Conservation (phyloP, 37 sponge, comb jelly and placozoan species). For the Corticium candelabrum region DNA sequence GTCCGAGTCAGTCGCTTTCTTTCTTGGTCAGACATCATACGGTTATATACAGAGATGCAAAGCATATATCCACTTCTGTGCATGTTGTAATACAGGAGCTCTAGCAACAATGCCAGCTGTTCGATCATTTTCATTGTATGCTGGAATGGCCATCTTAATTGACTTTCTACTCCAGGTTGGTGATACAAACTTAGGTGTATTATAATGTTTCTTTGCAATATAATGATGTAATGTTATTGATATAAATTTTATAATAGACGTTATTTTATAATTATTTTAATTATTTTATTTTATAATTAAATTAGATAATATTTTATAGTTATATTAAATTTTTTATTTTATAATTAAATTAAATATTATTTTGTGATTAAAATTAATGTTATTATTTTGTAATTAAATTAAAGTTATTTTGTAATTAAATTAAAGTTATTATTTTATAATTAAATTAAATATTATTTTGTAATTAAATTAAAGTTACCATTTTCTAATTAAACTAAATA, state of each 20-base stretch:
- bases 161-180: constrained; percentile 49
- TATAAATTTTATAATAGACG: too few relatives aligned
- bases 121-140: constrained; percentile 84
- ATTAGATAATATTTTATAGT: not conserved
- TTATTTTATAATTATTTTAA: not conserved
- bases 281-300: not conserved
- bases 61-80: not conserved
- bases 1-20: constrained; percentile 80
- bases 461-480: not conserved
- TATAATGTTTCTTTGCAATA: too few relatives aligned
- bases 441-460: too few relatives aligned
- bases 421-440: too few relatives aligned
- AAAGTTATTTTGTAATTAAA: constrained; percentile 9
- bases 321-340: too few relatives aligned
- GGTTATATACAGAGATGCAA: not conserved
- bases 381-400: not conserved
- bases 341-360: too few relatives aligned
- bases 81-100: constrained; percentile 34
- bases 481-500: not conserved
- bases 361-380: not conserved
- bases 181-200: not conserved
- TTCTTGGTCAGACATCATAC: constrained; percentile 20
- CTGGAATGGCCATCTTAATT: constrained; percentile 87
- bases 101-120: constrained; percentile 92
- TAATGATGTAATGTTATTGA: too few relatives aligned